Evolutionary conservation across 1,140 invertebrate genomes (phyloP).

Genomic region (Episyrphus balteatus): DNA sequence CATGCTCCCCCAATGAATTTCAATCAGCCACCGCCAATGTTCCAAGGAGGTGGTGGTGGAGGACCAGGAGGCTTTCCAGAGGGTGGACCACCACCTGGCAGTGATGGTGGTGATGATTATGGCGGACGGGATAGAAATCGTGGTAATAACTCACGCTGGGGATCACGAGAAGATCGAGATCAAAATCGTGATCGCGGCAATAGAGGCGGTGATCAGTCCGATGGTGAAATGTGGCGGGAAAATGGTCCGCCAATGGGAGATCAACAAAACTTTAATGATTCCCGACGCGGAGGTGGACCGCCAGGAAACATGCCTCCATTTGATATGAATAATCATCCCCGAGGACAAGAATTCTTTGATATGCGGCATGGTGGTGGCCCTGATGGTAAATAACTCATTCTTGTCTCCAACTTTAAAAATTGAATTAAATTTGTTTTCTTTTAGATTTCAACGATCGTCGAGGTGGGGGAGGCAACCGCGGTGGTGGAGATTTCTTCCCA

Average conservation of each 20-base stretch:
- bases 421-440: background rate
- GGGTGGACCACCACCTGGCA: constrained; percentile 14
- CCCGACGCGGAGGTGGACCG: constrained; percentile 11
- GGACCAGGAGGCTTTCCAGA: constrained; percentile 16
- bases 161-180: constrained; percentile 22
- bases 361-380: background rate
- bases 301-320: constrained; percentile 3
- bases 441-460: constrained; percentile 9
- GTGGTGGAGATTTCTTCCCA: constrained; percentile 21
- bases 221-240: constrained; percentile 17
- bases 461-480: constrained; percentile 2
- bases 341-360: constrained; percentile 10
- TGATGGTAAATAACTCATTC: constrained; percentile 5
- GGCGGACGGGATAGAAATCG: constrained; percentile 21
- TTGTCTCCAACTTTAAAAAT: background rate
- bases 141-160: constrained; percentile 13
- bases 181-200: constrained; percentile 23
- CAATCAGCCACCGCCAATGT: constrained; percentile 26
- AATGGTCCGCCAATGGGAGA: constrained; percentile 17
- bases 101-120: constrained; percentile 18
- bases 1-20: constrained; percentile 17
- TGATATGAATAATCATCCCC: constrained; percentile 6
- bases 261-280: constrained; percentile 6
- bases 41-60: constrained; percentile 4
- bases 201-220: constrained; percentile 10